Conservation (phyloP, 2,797 vertebrate genomes). For the Microctenopoma lineatum region DNA sequence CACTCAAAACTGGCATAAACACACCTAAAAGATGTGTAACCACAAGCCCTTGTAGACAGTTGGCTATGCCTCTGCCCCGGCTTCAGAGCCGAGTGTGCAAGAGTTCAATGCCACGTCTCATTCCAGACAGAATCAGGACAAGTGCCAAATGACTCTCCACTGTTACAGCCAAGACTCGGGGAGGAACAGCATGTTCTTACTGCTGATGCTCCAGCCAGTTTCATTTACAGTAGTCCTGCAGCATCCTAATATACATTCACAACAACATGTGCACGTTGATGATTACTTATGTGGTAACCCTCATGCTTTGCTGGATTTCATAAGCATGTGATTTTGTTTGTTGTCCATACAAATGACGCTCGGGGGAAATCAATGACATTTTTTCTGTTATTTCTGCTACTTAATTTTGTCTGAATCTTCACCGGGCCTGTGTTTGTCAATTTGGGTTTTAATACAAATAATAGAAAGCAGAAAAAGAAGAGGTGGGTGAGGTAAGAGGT, state of each 20-base stretch:
- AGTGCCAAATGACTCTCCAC: conserved; percentile 65
- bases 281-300: not conserved
- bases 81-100: conserved; percentile 76
- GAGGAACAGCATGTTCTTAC: conserved; percentile 72
- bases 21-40: conserved; percentile 29
- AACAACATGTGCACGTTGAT: not conserved
- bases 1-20: conserved; percentile 34
- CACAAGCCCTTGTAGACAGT: conserved; percentile 44
- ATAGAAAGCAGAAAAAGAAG: conserved; percentile 20
- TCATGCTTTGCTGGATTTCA: conserved; percentile 40
- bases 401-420: conserved; percentile 12
- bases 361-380: conserved; percentile 24
- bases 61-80: conserved; percentile 32
- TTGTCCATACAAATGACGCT: conserved; percentile 21
- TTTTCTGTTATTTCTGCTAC: not conserved
- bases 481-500: conserved; percentile 42
- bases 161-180: conserved; percentile 60
- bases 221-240: conserved; percentile 18
- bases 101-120: conserved; percentile 83
- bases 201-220: conserved; percentile 34
- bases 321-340: conserved; percentile 1
- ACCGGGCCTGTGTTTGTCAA: conserved; percentile 12
- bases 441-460: conserved; percentile 3
- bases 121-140: conserved; percentile 71
- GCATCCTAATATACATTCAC: conserved; percentile 16